Base-by-base conservation (phyloP, 2,797 vertebrate species). In the Pseudomugil gertrudae region DNA sequence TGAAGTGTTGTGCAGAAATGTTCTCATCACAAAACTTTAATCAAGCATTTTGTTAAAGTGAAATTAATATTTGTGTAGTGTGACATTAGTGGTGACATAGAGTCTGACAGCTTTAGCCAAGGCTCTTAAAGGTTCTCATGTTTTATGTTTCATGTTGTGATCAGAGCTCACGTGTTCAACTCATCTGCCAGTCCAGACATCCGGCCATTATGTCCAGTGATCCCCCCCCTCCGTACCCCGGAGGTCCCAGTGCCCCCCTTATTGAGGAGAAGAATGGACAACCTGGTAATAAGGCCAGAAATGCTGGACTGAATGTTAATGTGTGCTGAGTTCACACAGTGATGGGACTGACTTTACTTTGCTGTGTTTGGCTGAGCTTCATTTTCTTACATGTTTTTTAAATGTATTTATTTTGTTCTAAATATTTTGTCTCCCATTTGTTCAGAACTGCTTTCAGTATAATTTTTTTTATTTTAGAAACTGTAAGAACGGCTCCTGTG, bases 201-300 rank as follows among this genome's bases (percentile, higher is more conserved):
- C 85, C 43, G 30, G 74, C 81, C 88, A 93, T 68, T 69, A 99
- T 99, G 98, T 97, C 97, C 63, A 96, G 66, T 5, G 97, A 99
- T 79, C 97, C 97, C 0, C 98, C 97, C 26, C 98, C 98, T 14
- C 98, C 98, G 1, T 99, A 99, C 72, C 97, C 97, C 0, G 98
- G 97, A 72, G 95, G 96, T 30, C 96, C 97, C 58, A 96, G 95
- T 0, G 97, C 96, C 4, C 97, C 97, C 0, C 90, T 96, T 27
- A 92, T 98, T 6, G 94, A 98, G 35, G 96, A 98, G 84, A 99
- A 99, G 85, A 96, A 95, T 4, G 96, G 96, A 62, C 93, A 95
- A 0, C 94, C 94, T 74, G 97, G 97, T 98, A 96, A 85, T 54
- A 15, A 26, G 32, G 36, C 50, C 5, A 26, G 53, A 63, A 43